Evolutionary conservation across 2,797 vertebrate species (phyloP).

Genomic region (Atherinosoma microstoma): DNA sequence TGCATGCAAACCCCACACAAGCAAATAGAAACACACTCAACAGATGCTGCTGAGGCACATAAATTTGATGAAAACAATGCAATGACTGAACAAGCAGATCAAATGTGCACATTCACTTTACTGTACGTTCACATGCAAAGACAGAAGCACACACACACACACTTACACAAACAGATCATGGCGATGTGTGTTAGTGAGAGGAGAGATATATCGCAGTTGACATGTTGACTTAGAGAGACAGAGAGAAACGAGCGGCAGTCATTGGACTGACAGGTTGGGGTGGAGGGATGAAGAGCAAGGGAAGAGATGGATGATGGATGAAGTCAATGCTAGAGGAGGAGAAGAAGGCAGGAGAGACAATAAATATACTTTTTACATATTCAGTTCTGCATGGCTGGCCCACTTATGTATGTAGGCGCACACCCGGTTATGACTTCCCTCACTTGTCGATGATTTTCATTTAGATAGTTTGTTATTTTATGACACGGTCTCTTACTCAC

Average conservation of each 20-base stretch:
- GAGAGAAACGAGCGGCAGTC: conserved; percentile 55
- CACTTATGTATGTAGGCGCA: conserved; percentile 29
- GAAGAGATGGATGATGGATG: conserved; percentile 43
- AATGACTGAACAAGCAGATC: background rate
- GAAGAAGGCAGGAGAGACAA: conserved; percentile 13
- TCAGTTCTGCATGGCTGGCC: conserved; percentile 52
- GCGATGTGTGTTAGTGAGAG: conserved; percentile 2
- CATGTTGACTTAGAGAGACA: conserved; percentile 58
- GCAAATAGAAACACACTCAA: background rate
- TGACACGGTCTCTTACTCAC: conserved; percentile 58
- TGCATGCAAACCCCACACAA: background rate
- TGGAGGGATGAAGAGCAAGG: conserved; percentile 30
- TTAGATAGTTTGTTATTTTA: conserved; percentile 64
- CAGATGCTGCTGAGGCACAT: background rate
- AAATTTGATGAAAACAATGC: conserved; percentile 5
- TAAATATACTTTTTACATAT: conserved; percentile 62
- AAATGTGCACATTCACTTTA: background rate
- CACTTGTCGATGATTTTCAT: conserved; percentile 67
- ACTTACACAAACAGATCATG: background rate
- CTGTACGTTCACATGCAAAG: background rate
- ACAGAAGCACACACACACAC: background rate
- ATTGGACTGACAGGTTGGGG: conserved; percentile 40
- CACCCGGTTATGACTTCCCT: conserved; percentile 53
- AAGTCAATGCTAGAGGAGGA: conserved; percentile 6
- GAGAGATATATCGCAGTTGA: conserved; percentile 41